These are phyloP conservation scores for Calliphora vomitoria DNA, from an alignment of 2,888 invertebrate genomes.

Conservation along the genomic window DNA sequence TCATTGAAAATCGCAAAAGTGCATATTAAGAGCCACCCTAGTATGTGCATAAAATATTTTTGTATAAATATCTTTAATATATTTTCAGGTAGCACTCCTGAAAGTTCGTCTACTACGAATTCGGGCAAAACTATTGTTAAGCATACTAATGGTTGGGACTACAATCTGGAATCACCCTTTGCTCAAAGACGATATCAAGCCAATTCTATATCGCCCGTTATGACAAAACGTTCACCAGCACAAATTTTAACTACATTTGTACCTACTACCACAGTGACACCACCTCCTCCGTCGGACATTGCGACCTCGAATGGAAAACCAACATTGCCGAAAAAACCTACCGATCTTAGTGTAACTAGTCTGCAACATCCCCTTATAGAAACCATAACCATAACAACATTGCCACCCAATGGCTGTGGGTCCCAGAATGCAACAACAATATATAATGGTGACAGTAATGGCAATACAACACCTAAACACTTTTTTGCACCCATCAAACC, in stretches of 20 bases:
- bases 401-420: conserved; percentile 74
- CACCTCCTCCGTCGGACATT: conserved; percentile 14
- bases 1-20: too few species aligned
- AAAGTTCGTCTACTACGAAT: conserved; percentile 79
- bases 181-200: conserved; percentile 79
- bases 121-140: conserved; percentile 78
- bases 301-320: conserved; percentile 39
- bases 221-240: conserved; percentile 71
- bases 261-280: conserved; percentile 77
- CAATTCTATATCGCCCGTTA: conserved; percentile 75
- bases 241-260: conserved; percentile 80
- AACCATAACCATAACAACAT: conserved; percentile 81
- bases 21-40: too few species aligned
- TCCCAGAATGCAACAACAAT: conserved; percentile 19
- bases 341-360: conserved; percentile 52
- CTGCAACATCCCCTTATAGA: conserved; percentile 74
- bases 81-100: conserved; percentile 78
- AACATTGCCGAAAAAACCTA: conserved; percentile 55
- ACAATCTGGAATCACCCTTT: conserved; percentile 82
- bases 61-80: not conserved
- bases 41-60: too few species aligned
- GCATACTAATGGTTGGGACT: conserved; percentile 84
- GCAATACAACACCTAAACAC: conserved; percentile 81
- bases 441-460: conserved; percentile 39
- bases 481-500: conserved; percentile 85